A percentile compares a stretch with the other conserved stretches of the same genome.
Conservation (phyloP, 2,113 vertebrate genomes). For the Meles meles region DNA sequence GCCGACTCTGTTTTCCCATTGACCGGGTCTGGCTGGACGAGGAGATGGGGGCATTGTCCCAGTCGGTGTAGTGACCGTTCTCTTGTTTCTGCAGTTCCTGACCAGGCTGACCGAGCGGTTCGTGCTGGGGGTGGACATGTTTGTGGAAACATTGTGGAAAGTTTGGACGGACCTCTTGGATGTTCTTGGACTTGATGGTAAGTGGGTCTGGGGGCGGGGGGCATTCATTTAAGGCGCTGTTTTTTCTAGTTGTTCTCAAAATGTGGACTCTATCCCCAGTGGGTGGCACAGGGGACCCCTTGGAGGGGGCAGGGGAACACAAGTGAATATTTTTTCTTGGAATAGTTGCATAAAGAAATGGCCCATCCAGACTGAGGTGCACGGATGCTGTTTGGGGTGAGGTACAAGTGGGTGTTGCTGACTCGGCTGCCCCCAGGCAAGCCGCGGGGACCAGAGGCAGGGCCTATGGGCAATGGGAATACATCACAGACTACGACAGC, state of each 20-base stretch:
- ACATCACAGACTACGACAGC: neutral
- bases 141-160: slow-evolving; percentile 94
- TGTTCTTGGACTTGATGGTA: slow-evolving; percentile 96
- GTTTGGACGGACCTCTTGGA: slow-evolving; percentile 95
- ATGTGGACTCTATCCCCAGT: neutral
- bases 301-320: neutral
- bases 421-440: no score
- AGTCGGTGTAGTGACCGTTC: fast-evolving
- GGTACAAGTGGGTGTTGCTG: neutral
- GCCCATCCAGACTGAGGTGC: neutral
- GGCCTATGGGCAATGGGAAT: neutral
- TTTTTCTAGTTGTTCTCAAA: neutral
- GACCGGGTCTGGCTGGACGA: fast-evolving
- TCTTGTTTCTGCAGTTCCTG: slow-evolving; percentile 88
- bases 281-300: neutral
- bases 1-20: neutral
- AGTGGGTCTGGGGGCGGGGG: slow-evolving; percentile 16
- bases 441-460: fast-evolving
- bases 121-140: slow-evolving; percentile 93
- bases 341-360: fast-evolving
- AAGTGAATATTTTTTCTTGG: neutral
- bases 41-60: fast-evolving
- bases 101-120: slow-evolving; percentile 94
- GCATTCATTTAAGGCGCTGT: fast-evolving
- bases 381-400: neutral